Conservation (phyloP, 1,140 invertebrate genomes). For the Anadara kagoshimensis region DNA sequence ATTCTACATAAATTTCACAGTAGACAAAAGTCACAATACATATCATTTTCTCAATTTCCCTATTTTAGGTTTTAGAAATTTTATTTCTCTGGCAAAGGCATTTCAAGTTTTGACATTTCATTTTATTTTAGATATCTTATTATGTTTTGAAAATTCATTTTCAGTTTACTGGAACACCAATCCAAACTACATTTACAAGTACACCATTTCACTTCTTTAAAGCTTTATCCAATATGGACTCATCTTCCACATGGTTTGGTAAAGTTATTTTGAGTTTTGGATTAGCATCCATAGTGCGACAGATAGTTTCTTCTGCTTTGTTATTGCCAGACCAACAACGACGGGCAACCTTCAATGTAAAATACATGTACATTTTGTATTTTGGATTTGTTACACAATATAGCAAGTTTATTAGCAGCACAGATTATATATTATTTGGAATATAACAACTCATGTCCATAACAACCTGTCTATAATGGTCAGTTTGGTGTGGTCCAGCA, state of each 20-base stretch:
- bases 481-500: background rate
- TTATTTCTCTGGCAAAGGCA: no score
- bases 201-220: slow-evolving; percentile 27
- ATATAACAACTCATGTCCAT: background rate
- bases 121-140: no score
- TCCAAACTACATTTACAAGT: no score
- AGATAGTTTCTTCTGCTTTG: slow-evolving; percentile 76
- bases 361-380: background rate
- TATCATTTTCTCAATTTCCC: no score
- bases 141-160: no score
- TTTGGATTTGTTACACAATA: background rate
- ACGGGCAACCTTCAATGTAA: slow-evolving; percentile 66
- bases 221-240: slow-evolving; percentile 49
- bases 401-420: background rate
- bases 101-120: no score
- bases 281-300: slow-evolving; percentile 76
- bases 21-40: no score
- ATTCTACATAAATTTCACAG: no score
- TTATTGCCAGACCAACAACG: slow-evolving; percentile 75
- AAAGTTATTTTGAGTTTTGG: slow-evolving; percentile 76
- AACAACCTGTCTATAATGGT: background rate
- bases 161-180: no score
- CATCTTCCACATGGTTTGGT: slow-evolving; percentile 68
- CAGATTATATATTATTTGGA: no score
- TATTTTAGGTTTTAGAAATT: no score